Evolutionary conservation across 2,888 invertebrate genomes (phyloP).

Genomic region (Metopia argyrocephala): DNA sequence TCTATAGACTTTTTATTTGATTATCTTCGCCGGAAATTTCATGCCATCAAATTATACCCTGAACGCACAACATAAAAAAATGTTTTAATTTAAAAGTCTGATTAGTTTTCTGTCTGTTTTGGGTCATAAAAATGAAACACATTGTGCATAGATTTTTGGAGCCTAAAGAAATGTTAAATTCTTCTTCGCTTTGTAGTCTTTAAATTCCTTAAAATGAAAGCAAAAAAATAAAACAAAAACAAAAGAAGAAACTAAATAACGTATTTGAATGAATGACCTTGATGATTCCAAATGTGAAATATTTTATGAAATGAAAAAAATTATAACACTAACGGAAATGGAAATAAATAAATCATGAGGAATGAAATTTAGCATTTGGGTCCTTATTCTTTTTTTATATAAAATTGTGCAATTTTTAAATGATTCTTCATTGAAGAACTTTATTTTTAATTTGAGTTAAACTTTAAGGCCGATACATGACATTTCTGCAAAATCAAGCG

Average conservation of each 20-base stretch:
- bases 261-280: conserved; percentile 42
- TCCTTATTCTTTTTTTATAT: too few species aligned
- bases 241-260: background rate
- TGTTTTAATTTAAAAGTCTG: conserved; percentile 64
- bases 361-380: too few species aligned
- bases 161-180: conserved; percentile 49
- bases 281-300: conserved; percentile 21
- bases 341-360: too few species aligned
- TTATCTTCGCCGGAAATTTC: conserved; percentile 63
- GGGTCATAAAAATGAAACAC: conserved; percentile 43
- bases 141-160: conserved; percentile 55
- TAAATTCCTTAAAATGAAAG: conserved; percentile 18
- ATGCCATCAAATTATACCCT: conserved; percentile 62
- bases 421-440: too few species aligned
- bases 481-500: too few species aligned
- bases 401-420: too few species aligned
- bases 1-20: conserved; percentile 57
- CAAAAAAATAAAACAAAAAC: background rate
- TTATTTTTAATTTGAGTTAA: too few species aligned
- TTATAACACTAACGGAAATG: background rate
- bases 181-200: conserved; percentile 17
- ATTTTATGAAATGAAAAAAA: background rate
- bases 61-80: conserved; percentile 34
- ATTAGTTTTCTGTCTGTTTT: conserved; percentile 63
- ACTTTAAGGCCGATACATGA: too few species aligned